These are phyloP conservation scores for Achroia grisella DNA, from an alignment of 1,140 invertebrate species.

Conservation along the genomic window DNA sequence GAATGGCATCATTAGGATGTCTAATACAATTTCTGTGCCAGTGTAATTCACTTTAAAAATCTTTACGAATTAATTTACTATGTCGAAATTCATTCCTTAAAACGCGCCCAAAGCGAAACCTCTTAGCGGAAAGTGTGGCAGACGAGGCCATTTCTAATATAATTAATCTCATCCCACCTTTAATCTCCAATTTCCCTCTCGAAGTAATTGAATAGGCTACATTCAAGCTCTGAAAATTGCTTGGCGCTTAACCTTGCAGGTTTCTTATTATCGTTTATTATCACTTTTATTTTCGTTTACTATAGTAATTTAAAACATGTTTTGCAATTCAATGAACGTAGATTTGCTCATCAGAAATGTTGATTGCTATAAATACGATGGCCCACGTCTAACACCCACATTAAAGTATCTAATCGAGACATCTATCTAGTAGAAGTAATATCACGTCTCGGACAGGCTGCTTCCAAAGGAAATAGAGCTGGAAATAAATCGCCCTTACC, in stretches of 20 bases:
- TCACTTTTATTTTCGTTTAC: conserved; percentile 1
- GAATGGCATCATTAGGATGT: background rate
- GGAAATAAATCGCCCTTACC: conserved; percentile 68
- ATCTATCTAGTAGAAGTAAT: conserved; percentile 19
- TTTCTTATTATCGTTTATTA: background rate
- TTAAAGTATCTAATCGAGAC: conserved; percentile 22
- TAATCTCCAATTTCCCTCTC: conserved; percentile 27
- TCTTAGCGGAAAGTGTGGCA: conserved; percentile 20
- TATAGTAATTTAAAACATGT: background rate
- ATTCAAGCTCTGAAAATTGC: conserved; percentile 7
- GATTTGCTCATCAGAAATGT: conserved; percentile 7
- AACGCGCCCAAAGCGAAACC: conserved; percentile 14
- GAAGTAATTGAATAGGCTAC: conserved; percentile 18
- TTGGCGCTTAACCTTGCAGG: background rate
- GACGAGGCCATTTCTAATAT: conserved; percentile 26
- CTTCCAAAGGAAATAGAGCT: conserved; percentile 61
- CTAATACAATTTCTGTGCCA: background rate
- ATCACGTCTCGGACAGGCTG: conserved; percentile 22
- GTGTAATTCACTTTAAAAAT: conserved; percentile 22
- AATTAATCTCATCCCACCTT: conserved; percentile 33
- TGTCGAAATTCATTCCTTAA: conserved; percentile 28
- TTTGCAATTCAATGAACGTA: conserved; percentile 15
- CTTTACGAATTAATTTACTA: conserved; percentile 31
- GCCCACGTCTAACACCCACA: conserved; percentile 17
- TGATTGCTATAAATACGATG: background rate